These are phyloP conservation scores for Sericinus montela DNA, from an alignment of 2,888 invertebrate genomes.

Conservation along the genomic window DNA sequence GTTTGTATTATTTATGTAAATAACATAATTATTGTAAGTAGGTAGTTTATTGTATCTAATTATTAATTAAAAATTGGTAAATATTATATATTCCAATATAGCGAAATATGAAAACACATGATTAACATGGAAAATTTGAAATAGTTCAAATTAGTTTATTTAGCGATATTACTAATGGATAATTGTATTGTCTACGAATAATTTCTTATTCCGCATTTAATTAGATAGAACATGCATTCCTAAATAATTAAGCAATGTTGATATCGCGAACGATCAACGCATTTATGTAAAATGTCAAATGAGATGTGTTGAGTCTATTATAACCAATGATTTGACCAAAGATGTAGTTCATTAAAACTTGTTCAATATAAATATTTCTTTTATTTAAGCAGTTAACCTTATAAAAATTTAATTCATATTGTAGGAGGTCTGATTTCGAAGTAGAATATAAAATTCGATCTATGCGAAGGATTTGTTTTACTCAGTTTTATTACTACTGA, in stretches of 20 bases:
- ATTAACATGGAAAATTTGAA: conserved; percentile 37
- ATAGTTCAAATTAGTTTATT: conserved; percentile 66
- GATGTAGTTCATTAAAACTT: conserved; percentile 78
- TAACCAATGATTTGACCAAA: conserved; percentile 86
- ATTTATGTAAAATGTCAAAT: conserved; percentile 36
- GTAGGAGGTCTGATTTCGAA: no score
- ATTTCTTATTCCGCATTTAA: conserved; percentile 51
- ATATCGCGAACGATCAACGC: conserved; percentile 31
- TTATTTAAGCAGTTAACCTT: conserved; percentile 30
- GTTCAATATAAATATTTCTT: conserved; percentile 49
- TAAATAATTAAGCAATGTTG: conserved; percentile 37
- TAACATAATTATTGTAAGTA: conserved; percentile 53
- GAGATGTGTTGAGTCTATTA: conserved; percentile 52
- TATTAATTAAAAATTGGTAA: conserved; percentile 35
- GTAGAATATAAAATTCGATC: no score
- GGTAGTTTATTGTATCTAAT: conserved; percentile 52
- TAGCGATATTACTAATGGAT: conserved; percentile 40
- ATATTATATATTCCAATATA: conserved; percentile 46
- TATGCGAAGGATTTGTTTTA: no score
- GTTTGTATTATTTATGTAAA: conserved; percentile 76
- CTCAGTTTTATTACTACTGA: no score
- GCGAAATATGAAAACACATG: conserved; percentile 50
- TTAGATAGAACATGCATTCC: conserved; percentile 56
- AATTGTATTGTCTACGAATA: conserved; percentile 33
- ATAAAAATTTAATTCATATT: no score